Evolutionary conservation across 1,140 invertebrate species (phyloP).

Genomic region (Euschistus heros): DNA sequence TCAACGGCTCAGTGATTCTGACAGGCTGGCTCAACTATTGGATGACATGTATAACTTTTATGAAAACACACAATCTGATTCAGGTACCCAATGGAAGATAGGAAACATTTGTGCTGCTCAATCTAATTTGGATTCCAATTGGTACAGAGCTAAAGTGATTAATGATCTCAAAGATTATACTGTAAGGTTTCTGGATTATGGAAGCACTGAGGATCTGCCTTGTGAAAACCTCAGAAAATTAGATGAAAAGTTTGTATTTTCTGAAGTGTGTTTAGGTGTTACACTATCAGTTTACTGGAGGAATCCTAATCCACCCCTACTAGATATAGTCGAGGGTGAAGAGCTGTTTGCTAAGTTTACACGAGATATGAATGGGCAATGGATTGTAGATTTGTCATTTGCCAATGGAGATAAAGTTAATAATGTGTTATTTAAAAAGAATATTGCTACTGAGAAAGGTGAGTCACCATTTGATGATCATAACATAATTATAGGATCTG

Average conservation of each 20-base stretch:
- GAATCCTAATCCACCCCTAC: conserved; percentile 31
- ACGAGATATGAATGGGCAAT: conserved; percentile 32
- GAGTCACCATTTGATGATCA: conserved; percentile 14
- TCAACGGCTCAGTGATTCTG: conserved; percentile 39
- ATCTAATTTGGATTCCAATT: conserved; percentile 46
- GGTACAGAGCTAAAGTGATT: conserved; percentile 34
- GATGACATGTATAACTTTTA: conserved; percentile 47
- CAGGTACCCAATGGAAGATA: conserved; percentile 27
- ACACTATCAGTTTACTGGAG: conserved; percentile 33
- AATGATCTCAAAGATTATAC: conserved; percentile 16
- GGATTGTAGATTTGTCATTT: conserved; percentile 25
- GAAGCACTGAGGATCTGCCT: conserved; percentile 37
- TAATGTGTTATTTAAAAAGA: conserved; percentile 3
- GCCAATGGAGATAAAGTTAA: conserved; percentile 12
- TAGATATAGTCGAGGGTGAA: conserved; percentile 30
- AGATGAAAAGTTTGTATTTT: conserved; percentile 43
- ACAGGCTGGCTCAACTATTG: conserved; percentile 38
- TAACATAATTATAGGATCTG: conserved; percentile 6
- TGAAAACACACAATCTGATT: conserved; percentile 36
- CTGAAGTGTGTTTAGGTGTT: conserved; percentile 43
- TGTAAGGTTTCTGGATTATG: conserved; percentile 44
- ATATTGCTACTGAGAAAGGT: neutral
- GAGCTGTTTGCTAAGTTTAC: conserved; percentile 33
- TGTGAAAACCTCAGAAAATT: conserved; percentile 32
- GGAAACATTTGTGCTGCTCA: conserved; percentile 46